Conservation (phyloP, 2,888 invertebrate genomes). For the Embidobia sp. region DNA sequence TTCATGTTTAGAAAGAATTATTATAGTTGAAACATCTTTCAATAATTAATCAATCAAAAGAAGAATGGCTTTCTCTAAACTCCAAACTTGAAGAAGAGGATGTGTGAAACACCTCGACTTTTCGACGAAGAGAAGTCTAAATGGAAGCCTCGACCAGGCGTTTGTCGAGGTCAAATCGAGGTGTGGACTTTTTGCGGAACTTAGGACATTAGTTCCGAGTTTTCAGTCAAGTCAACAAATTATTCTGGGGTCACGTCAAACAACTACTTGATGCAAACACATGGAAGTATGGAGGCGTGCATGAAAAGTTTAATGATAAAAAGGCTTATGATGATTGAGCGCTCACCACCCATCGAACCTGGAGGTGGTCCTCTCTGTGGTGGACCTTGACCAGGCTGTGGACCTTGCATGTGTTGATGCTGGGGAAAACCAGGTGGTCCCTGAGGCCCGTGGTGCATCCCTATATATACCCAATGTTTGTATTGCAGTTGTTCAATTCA, state of each 20-base stretch:
- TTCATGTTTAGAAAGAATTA: too few species aligned
- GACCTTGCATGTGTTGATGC: slow-evolving; percentile 84
- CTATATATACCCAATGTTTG: slow-evolving; percentile 67
- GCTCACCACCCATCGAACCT: slow-evolving; percentile 80
- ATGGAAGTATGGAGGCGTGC: slow-evolving; percentile 38
- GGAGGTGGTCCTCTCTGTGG: slow-evolving; percentile 85
- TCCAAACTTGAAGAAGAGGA: too few species aligned
- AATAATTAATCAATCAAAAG: too few species aligned
- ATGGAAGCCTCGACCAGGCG: too few species aligned
- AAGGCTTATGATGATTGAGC: slow-evolving; percentile 52
- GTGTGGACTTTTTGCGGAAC: too few species aligned
- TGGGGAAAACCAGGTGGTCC: slow-evolving; percentile 83
- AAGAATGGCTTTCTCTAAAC: too few species aligned
- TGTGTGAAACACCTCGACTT: slow-evolving; percentile 52
- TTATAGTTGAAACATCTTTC: too few species aligned
- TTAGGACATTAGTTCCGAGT: too few species aligned
- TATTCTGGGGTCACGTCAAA: too few species aligned
- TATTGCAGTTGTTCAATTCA: slow-evolving; percentile 22
- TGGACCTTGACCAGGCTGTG: slow-evolving; percentile 87
- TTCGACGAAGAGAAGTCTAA: slow-evolving; percentile 20
- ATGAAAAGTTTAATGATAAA: slow-evolving; percentile 19
- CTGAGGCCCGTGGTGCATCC: slow-evolving; percentile 86
- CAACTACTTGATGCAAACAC: slow-evolving; percentile 17
- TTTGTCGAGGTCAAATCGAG: slow-evolving; percentile 67
- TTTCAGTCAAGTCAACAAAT: too few species aligned